Conservation (phyloP, 92 coral and sea anemone species). For the Umimayanthus kanabou region DNA sequence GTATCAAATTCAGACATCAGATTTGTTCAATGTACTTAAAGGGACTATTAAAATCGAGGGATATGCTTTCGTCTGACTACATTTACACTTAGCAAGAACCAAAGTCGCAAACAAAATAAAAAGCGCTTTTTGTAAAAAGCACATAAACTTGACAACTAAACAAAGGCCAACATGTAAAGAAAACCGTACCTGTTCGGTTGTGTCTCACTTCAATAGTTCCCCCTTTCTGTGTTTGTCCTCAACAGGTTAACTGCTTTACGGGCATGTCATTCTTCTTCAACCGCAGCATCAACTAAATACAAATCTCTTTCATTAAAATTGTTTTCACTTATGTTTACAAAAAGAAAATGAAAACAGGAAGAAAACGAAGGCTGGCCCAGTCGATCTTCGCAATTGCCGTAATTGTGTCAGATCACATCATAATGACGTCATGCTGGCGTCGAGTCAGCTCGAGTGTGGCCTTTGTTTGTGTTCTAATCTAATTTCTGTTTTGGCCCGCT, state of each 20-base stretch:
- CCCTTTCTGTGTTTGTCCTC: neutral
- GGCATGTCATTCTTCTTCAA: neutral
- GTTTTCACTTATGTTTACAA: slow-evolving; percentile 1
- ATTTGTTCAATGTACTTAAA: neutral
- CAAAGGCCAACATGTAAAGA: slow-evolving; percentile 1
- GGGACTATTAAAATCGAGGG: too few relatives aligned
- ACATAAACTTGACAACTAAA: neutral
- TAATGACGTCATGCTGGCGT: slow-evolving; percentile 1
- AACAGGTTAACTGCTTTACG: slow-evolving; percentile 13
- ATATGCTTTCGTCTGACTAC: too few relatives aligned
- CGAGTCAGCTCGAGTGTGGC: neutral
- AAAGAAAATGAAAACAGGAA: slow-evolving; percentile 22
- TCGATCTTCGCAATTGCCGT: neutral
- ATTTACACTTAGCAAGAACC: neutral
- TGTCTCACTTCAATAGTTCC: slow-evolving; percentile 20
- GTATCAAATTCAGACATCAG: neutral
- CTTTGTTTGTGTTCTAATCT: neutral
- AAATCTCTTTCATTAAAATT: neutral
- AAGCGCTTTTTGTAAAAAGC: neutral
- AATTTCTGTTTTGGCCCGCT: neutral
- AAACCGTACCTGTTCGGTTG: slow-evolving; percentile 19
- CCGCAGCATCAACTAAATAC: neutral
- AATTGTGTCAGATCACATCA: slow-evolving; percentile 21
- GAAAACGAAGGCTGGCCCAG: neutral
- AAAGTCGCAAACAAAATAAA: neutral